Conservation (phyloP, 2,888 invertebrate genomes). For the Shargacucullia verbasci region DNA sequence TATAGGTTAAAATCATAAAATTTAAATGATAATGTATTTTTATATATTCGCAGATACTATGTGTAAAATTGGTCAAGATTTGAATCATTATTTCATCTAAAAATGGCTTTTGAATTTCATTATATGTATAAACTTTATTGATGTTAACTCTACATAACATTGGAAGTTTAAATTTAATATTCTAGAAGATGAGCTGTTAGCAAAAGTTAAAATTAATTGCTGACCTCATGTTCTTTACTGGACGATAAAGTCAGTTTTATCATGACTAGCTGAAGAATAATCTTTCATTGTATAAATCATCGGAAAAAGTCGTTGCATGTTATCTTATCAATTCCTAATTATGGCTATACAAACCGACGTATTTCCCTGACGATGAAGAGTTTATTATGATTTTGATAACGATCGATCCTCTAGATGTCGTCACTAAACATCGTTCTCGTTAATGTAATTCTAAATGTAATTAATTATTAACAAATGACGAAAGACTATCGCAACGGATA, state of each 20-base stretch:
- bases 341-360: slow-evolving; percentile 12
- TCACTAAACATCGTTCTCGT: slow-evolving; percentile 4
- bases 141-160: not conserved
- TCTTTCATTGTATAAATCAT: slow-evolving; percentile 30
- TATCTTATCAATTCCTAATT: slow-evolving; percentile 40
- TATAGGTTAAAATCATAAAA: too few relatives aligned
- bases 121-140: too few relatives aligned
- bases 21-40: too few relatives aligned
- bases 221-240: slow-evolving; percentile 34
- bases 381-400: slow-evolving; percentile 1
- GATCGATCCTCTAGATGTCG: slow-evolving; percentile 6
- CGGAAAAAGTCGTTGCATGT: slow-evolving; percentile 27
- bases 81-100: too few relatives aligned
- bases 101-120: too few relatives aligned
- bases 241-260: slow-evolving; percentile 28
- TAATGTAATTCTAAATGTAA: slow-evolving; percentile 4
- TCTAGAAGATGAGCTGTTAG: slow-evolving; percentile 27
- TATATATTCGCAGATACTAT: too few relatives aligned
- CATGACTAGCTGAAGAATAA: slow-evolving; percentile 24
- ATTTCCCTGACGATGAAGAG: slow-evolving; percentile 3
- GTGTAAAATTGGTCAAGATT: too few relatives aligned
- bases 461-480: slow-evolving; percentile 12
- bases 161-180: slow-evolving; percentile 26
- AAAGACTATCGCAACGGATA: slow-evolving; percentile 24
- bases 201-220: slow-evolving; percentile 20